Evolutionary conservation across 2,888 invertebrate genomes (phyloP).

Genomic region (Micropterix aruncella): DNA sequence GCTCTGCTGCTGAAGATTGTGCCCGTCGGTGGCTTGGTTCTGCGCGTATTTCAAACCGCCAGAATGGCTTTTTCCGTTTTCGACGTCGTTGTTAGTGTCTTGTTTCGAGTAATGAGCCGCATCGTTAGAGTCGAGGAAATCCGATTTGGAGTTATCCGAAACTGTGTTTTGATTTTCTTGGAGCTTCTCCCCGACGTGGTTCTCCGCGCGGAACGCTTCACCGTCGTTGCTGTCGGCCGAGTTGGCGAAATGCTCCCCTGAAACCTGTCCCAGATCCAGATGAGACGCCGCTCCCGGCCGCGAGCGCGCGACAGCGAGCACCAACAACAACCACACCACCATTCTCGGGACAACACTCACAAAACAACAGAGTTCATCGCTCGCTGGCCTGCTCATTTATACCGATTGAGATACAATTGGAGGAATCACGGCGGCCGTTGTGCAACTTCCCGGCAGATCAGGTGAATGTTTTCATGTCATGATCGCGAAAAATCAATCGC

Average conservation of each 20-base stretch:
- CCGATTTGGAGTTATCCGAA: slow-evolving; percentile 30
- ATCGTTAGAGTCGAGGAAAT: slow-evolving; percentile 31
- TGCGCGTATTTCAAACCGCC: slow-evolving; percentile 29
- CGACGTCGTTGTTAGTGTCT: slow-evolving; percentile 30
- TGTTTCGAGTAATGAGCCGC: slow-evolving; percentile 33
- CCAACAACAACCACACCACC: slow-evolving; percentile 11
- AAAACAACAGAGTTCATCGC: neutral
- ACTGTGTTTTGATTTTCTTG: slow-evolving; percentile 29
- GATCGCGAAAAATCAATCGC: neutral
- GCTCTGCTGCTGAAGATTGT: slow-evolving; percentile 27
- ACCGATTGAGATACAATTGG: neutral
- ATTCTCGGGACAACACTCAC: neutral
- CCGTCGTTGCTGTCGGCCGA: slow-evolving; percentile 27
- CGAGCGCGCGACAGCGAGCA: slow-evolving; percentile 20
- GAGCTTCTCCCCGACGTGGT: slow-evolving; percentile 31
- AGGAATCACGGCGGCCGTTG: neutral
- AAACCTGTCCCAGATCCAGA: slow-evolving; percentile 29
- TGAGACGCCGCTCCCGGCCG: slow-evolving; percentile 19
- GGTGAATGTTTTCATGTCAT: neutral
- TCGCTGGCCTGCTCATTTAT: neutral
- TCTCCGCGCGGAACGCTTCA: slow-evolving; percentile 29
- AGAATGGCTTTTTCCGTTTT: slow-evolving; percentile 29
- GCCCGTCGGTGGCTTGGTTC: slow-evolving; percentile 31
- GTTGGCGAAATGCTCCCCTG: slow-evolving; percentile 35
- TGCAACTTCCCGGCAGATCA: neutral